Evolutionary conservation across 2,113 vertebrate species (phyloP), one percentile per base, ranked within the genome.

Genomic region (Zapornia atra): DNA sequence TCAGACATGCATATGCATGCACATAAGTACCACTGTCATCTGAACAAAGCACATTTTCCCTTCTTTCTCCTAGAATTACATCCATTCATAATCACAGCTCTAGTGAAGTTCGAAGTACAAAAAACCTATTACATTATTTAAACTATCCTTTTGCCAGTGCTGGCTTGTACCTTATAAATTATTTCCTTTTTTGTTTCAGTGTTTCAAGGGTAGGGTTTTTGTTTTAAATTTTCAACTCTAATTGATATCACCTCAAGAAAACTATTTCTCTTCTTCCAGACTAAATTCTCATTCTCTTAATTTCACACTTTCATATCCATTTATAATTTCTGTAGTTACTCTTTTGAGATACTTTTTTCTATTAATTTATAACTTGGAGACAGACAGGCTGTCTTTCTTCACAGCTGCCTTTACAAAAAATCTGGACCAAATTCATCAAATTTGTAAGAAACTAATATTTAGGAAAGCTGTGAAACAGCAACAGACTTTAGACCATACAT

Each of bases 91-190:
- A 94, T 48, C 46, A 61, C 48, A 86, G 56, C 93, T 34, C 57
- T 77, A 51, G 71, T 64, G 31, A 88, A 81, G 34, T 59, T 83
- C 9, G 5, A 93, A 90, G 66, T 78, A 65, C 7, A 75, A 78
- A 96, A 83, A 33, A 90, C 63, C 36, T 64, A 63, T 71, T 93
- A 64, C 26, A 96, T 94, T 92, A 95, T 75, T 94, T 88, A 96
- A 83, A 57, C 29, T 42, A 54, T 33, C 20, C 7, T 94, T 90
- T 94, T 73, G 22, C 31, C n/a, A 82, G 36, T 10, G 4, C 6
- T 79, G 16, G 2, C 31, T 15, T 70, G n/a, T 38, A 50, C 33
- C 38, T 73, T 86, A 60, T 82, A 64, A 86, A 89, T 91, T 48
- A 54, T 91, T 80, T 66, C 9, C 1, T 33, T 75, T 78, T 84